These are phyloP conservation scores for Telenomus remus DNA, from an alignment of 1,140 invertebrate species.

Conservation along the genomic window DNA sequence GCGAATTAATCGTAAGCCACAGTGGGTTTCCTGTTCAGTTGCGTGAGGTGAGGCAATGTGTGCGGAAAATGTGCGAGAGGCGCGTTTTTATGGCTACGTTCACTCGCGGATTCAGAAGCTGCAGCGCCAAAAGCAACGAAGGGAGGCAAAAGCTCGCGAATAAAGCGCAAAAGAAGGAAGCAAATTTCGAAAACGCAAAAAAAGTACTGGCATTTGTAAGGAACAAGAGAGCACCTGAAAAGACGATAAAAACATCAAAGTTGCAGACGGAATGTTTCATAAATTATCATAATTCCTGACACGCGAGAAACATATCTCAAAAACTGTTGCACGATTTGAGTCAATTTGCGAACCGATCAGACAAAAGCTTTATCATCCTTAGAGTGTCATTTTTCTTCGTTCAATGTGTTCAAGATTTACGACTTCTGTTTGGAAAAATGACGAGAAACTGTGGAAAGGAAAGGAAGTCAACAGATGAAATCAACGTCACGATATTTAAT, in stretches of 20 bases:
- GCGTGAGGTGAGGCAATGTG: constrained; percentile 51
- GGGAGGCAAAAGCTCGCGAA: constrained; percentile 37
- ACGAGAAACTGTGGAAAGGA: too few relatives aligned
- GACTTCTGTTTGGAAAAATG: too few relatives aligned
- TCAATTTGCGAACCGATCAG: too few relatives aligned
- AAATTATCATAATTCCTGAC: constrained; percentile 34
- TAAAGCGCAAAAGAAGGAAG: constrained; percentile 39
- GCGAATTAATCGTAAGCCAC: constrained; percentile 52
- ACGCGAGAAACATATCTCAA: constrained; percentile 12
- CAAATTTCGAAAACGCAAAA: constrained; percentile 1
- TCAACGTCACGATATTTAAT: too few relatives aligned
- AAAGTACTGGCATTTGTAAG: constrained; percentile 40
- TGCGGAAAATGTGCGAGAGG: constrained; percentile 58
- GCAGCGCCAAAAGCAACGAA: constrained; percentile 33
- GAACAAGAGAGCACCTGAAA: constrained; percentile 32
- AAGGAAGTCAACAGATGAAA: too few relatives aligned
- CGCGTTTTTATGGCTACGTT: constrained; percentile 58
- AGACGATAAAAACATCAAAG: not conserved
- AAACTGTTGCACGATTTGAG: too few relatives aligned
- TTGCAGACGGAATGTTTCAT: constrained; percentile 20
- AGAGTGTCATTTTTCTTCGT: too few relatives aligned
- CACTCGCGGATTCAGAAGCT: constrained; percentile 53
- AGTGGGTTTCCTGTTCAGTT: constrained; percentile 52
- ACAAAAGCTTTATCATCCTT: too few relatives aligned
- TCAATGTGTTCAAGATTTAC: too few relatives aligned